These are phyloP conservation scores for Odontocerum albicorne DNA, from an alignment of 2,888 invertebrate species.

Conservation along the genomic window DNA sequence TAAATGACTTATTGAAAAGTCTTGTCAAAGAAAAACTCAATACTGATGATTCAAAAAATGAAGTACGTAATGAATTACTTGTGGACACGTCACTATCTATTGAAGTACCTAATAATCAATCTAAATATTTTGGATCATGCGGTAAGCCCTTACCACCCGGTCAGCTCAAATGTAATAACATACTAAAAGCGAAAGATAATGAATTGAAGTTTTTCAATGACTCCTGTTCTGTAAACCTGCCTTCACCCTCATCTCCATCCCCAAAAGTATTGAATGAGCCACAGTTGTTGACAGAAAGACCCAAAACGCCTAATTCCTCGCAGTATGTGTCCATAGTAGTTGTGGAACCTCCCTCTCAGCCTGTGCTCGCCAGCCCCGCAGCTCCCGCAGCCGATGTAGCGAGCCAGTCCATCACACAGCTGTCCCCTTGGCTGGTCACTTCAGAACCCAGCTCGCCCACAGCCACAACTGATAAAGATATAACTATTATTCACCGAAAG, in stretches of 20 bases:
- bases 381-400: constrained; percentile 57
- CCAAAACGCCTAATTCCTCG: constrained; percentile 48
- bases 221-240: constrained; percentile 50
- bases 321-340: constrained; percentile 57
- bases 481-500: constrained; percentile 76
- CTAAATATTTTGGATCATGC: constrained; percentile 64
- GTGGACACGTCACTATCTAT: constrained; percentile 49
- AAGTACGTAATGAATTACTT: constrained; percentile 58
- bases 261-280: constrained; percentile 59
- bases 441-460: constrained; percentile 70
- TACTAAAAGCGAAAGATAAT: constrained; percentile 77
- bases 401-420: constrained; percentile 64
- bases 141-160: constrained; percentile 82
- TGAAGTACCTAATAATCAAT: constrained; percentile 71
- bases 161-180: constrained; percentile 87
- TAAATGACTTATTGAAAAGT: constrained; percentile 56
- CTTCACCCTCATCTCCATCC: constrained; percentile 53
- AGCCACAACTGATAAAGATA: constrained; percentile 62
- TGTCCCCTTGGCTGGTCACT: constrained; percentile 83
- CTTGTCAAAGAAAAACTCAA: constrained; percentile 58
- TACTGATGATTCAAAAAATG: constrained; percentile 67
- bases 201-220: constrained; percentile 55
- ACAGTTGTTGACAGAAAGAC: constrained; percentile 46
- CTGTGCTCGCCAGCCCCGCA: constrained; percentile 50
- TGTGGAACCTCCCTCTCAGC: constrained; percentile 49